Base-by-base conservation (phyloP, 2,888 invertebrate species). In the Idaea dimidiata region DNA sequence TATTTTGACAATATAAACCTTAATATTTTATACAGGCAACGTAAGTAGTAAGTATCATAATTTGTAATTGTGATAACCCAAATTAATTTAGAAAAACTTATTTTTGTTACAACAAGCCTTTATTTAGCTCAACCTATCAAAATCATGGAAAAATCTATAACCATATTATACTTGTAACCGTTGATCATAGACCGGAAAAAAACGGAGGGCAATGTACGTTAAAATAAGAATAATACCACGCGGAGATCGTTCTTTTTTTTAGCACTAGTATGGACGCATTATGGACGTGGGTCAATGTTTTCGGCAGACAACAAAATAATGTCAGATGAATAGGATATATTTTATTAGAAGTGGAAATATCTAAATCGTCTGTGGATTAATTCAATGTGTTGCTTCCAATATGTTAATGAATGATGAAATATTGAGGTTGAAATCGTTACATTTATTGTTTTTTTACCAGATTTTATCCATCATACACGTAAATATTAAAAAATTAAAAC, bases 201-300 rank as follows among this genome's bases (percentile, higher is more conserved):
- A 84, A 81, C 75, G 64, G 87, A 84, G 91, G 89, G 88, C 92
- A 91, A 86, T 77, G 91, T 81, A 89, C 91, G 87, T 83, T 84
- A 14, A 14, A 43, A 43, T 14, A 14, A 43, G 43, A 43, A 43
- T 14, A 43, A 17, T 32, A 24, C 58, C n/a, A 24, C 58, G 58
- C 58, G 6, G 17, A 18, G 17, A 17, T 56, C 17, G 43, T 43
- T 43, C 43, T 43, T 43, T 43, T 43, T 43, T 43, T 43, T 43
- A 43, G 43, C 43, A 14, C 10, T 43, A 14, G 14, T 10, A 14
- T 14, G 43, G 8, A 43, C 8, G 43, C 10, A n/a, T n/a, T n/a
- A n/a, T n/a, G n/a, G n/a, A n/a, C n/a, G n/a, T 43, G 43, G 43
- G 43, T 43, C 43, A 43, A 43, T 43, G 43, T 43, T 43, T 43